Conservation (phyloP, 2,888 invertebrate genomes). For the Gymnosoma rotundatum region DNA sequence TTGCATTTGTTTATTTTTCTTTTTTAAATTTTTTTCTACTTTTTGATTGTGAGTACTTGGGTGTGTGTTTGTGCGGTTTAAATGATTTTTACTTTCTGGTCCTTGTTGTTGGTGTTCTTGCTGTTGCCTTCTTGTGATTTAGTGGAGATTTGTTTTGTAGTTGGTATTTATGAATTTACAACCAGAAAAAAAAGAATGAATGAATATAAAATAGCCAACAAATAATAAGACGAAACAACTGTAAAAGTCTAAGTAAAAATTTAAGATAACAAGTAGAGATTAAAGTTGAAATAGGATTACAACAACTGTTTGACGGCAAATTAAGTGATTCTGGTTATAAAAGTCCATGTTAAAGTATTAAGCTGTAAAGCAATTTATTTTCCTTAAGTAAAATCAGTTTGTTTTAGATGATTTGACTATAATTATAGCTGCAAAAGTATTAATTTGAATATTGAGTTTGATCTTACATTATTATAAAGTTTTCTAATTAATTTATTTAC, state of each 20-base stretch:
- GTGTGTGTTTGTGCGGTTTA: constrained; percentile 33
- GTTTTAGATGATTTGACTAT: neutral
- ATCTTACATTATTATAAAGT: no score
- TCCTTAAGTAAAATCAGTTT: neutral
- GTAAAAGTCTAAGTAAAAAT: constrained; percentile 63
- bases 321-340: constrained; percentile 24
- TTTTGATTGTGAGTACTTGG: constrained; percentile 35
- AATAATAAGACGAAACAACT: constrained; percentile 58
- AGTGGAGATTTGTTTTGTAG: constrained; percentile 51
- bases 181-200: constrained; percentile 44
- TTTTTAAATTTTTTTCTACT: constrained; percentile 11
- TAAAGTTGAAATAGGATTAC: constrained; percentile 53
- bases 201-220: constrained; percentile 14
- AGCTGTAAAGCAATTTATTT: neutral
- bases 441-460: no score
- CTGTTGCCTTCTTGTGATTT: constrained; percentile 47
- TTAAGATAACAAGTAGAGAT: constrained; percentile 60
- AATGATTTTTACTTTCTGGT: constrained; percentile 1
- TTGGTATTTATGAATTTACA: constrained; percentile 66
- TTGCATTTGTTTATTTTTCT: constrained; percentile 65
- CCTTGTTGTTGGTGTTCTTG: constrained; percentile 29
- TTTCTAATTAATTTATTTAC: no score
- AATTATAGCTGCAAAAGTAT: no score
- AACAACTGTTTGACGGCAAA: constrained; percentile 28
- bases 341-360: constrained; percentile 18